Conservation (phyloP, 2,888 invertebrate genomes). For the Eupsilia transversa region DNA sequence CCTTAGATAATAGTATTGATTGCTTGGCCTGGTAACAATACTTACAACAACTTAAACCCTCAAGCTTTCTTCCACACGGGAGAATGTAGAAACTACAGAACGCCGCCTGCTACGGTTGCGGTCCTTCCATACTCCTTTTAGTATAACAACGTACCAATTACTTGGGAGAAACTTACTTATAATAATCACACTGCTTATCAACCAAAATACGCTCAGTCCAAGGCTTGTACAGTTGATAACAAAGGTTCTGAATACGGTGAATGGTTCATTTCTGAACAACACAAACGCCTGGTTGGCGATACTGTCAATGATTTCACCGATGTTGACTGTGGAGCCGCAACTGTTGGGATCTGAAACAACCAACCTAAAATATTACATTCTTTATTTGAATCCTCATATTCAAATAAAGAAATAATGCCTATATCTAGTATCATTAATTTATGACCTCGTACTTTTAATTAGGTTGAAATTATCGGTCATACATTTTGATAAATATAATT, state of each 20-base stretch:
- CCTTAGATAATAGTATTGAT: neutral
- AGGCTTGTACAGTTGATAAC: conserved; percentile 77
- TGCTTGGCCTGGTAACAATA: neutral
- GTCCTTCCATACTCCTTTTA: neutral
- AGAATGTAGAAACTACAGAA: too few relatives aligned
- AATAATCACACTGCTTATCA: conserved; percentile 76
- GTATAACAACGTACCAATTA: neutral
- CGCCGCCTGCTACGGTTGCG: neutral
- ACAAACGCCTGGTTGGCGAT: conserved; percentile 81
- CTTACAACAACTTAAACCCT: too few relatives aligned
- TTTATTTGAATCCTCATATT: too few relatives aligned
- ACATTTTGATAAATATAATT: neutral
- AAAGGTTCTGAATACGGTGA: conserved; percentile 79
- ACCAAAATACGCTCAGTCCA: conserved; percentile 77
- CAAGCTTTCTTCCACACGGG: neutral
- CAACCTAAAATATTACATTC: conserved; percentile 58
- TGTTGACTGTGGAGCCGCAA: conserved; percentile 78
- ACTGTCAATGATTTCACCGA: conserved; percentile 78
- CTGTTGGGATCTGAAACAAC: conserved; percentile 76
- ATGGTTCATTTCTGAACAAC: conserved; percentile 72
- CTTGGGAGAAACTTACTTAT: conserved; percentile 75
- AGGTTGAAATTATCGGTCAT: neutral
- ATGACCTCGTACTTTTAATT: neutral
- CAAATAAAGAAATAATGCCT: neutral
- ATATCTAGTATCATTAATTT: neutral